Evolutionary conservation across 2,113 vertebrate genomes (phyloP), one percentile per base, ranked within the genome.

Genomic region (Poeciliopsis retropinna): DNA sequence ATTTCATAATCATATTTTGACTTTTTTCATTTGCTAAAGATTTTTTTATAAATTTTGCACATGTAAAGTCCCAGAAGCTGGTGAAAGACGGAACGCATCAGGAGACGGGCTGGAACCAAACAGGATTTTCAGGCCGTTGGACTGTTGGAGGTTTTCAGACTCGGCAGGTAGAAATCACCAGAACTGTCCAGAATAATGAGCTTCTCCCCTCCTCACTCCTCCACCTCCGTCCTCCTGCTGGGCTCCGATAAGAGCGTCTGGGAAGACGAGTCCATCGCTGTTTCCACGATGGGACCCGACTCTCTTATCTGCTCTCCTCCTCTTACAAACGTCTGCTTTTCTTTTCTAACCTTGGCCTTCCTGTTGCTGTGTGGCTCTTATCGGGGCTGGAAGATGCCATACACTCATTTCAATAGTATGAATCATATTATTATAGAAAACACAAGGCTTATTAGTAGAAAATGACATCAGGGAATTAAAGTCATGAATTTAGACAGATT

Each of bases 171-270:
- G 51, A 57, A 57, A 57, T 57, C 27, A 8, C 47, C 64, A 8
- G 60, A 17, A 30, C 12, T 62, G 28, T 30, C 27, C 60, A 62
- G 28, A 31, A 62, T 57, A 57, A n/a, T 3, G 51, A 57, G 22
- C 51, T n/a, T 54, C 17, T 11, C 19, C 47, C 19, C 22, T 54
- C 22, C 19, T 7, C 22, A 54, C 47, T 54, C 47, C 47, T 54
- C 47, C 39, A 31, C 41, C 39, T 41, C 31, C 41, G 19, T 17
- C n/a, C n/a, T 60, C 3, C n/a, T 60, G 1, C 6, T 64, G 67
- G 57, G 5, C 5, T 34, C 70, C 39, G 81, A 88, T 84, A 86
- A 82, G 22, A 34, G 34, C 34, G 31, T 60, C 60, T 85, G 79
- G 77, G 78, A 84, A 79, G 64, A 76, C 9, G 28, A 54, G 13